A percentile compares a stretch with the other conserved stretches of the same genome.
phyloP scores from a whole-genome alignment of 1,140 invertebrate species.

The Cylas formicarius region DNA sequence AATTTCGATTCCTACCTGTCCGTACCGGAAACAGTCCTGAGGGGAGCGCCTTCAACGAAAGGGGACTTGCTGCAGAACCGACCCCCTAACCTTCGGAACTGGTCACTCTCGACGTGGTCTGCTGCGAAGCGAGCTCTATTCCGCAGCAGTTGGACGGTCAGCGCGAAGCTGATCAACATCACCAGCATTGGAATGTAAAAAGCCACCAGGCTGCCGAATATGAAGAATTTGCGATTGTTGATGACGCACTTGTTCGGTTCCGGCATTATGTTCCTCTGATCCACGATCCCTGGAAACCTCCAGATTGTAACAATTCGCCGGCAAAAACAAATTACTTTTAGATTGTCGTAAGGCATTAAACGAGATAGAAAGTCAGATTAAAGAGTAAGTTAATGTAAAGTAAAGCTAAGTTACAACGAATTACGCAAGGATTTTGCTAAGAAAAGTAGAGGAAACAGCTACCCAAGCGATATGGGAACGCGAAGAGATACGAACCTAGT shows the following conservation, averaged over 20 bases:
- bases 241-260: slow-evolving; percentile 68
- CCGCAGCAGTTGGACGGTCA: slow-evolving; percentile 78
- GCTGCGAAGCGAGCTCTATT: slow-evolving; percentile 63
- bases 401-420: no score
- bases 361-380: no score
- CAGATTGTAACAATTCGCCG: no score
- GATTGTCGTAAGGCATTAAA: no score
- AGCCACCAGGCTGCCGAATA: slow-evolving; percentile 79
- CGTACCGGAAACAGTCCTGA: slow-evolving; percentile 44
- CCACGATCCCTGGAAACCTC: slow-evolving; percentile 60
- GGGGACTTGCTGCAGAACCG: slow-evolving; percentile 49
- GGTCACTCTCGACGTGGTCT: slow-evolving; percentile 52
- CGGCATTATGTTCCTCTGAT: slow-evolving; percentile 70
- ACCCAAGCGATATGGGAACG: no score
- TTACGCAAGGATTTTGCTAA: no score
- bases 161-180: slow-evolving; percentile 82
- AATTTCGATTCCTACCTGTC: slow-evolving; percentile 27
- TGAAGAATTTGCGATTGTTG: slow-evolving; percentile 79
- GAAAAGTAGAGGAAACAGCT: no score
- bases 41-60: slow-evolving; percentile 36
- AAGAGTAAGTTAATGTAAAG: no score
- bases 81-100: slow-evolving; percentile 54
- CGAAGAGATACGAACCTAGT: no score
- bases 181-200: slow-evolving; percentile 93
- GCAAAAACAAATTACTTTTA: no score